Evolutionary conservation across 1,140 invertebrate genomes (phyloP).

Genomic region (Druon quercuslanigerum): DNA sequence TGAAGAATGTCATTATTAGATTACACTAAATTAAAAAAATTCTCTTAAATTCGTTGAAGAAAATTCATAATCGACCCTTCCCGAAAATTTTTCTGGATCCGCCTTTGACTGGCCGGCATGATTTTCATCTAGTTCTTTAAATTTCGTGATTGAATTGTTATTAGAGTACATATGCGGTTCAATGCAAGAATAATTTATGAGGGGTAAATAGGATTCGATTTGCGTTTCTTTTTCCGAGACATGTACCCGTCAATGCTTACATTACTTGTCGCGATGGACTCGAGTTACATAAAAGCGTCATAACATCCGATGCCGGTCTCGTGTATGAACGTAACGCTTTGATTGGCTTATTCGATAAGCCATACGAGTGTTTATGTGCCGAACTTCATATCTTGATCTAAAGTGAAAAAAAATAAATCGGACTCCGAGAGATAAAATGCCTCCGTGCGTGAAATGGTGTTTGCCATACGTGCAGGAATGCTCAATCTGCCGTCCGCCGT

Average conservation of each 20-base stretch:
- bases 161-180: too few relatives aligned
- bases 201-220: slow-evolving; percentile 23
- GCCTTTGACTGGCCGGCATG: too few relatives aligned
- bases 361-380: neutral
- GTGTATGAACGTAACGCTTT: slow-evolving; percentile 7
- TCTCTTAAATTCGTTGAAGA: too few relatives aligned
- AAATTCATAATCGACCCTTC: too few relatives aligned
- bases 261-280: slow-evolving; percentile 35
- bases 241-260: neutral
- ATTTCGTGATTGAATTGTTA: too few relatives aligned
- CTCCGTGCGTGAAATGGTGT: slow-evolving; percentile 10
- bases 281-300: slow-evolving; percentile 33
- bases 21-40: too few relatives aligned
- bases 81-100: too few relatives aligned
- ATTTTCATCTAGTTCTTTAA: too few relatives aligned
- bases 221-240: neutral
- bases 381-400: slow-evolving; percentile 18
- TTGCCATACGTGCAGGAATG: slow-evolving; percentile 1
- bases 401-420: neutral
- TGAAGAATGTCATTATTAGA: too few relatives aligned
- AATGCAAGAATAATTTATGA: too few relatives aligned
- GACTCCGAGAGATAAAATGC: neutral
- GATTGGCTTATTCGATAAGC: slow-evolving; percentile 36
- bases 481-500: neutral
- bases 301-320: slow-evolving; percentile 36